Evolutionary conservation across 2,113 vertebrate species (phyloP).

Genomic region (Mobula hypostoma): DNA sequence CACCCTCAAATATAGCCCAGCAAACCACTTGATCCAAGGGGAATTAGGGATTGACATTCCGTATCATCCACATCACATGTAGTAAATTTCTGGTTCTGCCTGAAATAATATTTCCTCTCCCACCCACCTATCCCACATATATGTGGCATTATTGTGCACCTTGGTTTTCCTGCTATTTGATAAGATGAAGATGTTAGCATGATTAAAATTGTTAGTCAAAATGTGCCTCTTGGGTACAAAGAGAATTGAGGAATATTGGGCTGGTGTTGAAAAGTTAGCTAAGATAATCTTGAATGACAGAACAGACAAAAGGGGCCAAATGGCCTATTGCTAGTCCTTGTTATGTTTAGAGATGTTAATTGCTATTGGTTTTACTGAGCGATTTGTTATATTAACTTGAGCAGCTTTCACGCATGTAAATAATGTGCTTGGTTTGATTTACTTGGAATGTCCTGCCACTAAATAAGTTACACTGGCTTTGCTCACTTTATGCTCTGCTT

Average conservation of each 20-base stretch:
- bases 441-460: constrained; percentile 36
- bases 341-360: background rate
- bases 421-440: background rate
- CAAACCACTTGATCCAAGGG: too few relatives aligned
- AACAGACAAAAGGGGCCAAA: too few relatives aligned
- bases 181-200: background rate
- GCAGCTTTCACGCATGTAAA: background rate
- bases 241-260: too few relatives aligned
- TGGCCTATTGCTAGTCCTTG: too few relatives aligned
- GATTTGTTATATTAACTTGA: background rate
- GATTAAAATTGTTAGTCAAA: background rate
- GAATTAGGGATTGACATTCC: too few relatives aligned
- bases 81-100: background rate
- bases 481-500: constrained; percentile 56
- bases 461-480: constrained; percentile 60
- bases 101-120: background rate
- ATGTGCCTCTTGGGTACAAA: too few relatives aligned
- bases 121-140: too few relatives aligned
- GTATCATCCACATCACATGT: too few relatives aligned
- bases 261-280: too few relatives aligned
- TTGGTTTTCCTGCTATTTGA: background rate
- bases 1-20: too few relatives aligned
- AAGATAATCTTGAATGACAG: too few relatives aligned
- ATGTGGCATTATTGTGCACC: background rate
- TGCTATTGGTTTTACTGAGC: background rate